phyloP scores from a whole-genome alignment of 2,113 vertebrate species.

The Paracanthobrama guichenoti region DNA sequence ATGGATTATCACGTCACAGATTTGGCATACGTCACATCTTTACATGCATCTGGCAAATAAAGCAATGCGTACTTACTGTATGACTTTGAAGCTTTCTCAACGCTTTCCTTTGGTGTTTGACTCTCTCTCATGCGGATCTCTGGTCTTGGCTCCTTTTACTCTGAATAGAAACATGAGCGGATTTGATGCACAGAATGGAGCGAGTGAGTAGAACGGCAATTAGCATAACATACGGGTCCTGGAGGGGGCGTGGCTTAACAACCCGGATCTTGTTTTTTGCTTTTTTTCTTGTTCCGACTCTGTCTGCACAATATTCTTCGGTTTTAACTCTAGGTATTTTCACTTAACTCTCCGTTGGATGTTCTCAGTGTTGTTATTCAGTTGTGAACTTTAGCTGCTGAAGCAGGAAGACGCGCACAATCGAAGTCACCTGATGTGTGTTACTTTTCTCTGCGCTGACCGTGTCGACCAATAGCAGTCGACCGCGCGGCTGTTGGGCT shows the following conservation, averaged over 20 bases:
- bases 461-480: neutral
- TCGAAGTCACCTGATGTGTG: neutral
- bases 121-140: conserved; percentile 18
- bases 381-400: neutral
- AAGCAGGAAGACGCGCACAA: neutral
- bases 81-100: neutral
- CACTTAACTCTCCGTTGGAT: too few relatives aligned
- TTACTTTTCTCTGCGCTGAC: neutral
- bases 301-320: neutral
- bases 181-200: neutral
- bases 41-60: neutral
- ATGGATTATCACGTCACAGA: conserved; percentile 27
- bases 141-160: conserved; percentile 3
- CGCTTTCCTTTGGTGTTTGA: neutral
- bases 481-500: too few relatives aligned
- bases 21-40: conserved; percentile 2
- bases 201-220: neutral
- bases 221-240: too few relatives aligned
- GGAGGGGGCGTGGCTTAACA: neutral
- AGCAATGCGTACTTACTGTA: conserved; percentile 2
- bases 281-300: neutral
- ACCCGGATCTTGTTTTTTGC: neutral
- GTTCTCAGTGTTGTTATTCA: neutral
- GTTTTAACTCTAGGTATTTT: neutral
- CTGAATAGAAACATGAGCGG: conserved; percentile 28